Percentiles rank a stretch among this genome's conserved stretches.
Evolutionary conservation across 2,888 invertebrate species (phyloP).

Genomic region (Coecobrya sp.): DNA sequence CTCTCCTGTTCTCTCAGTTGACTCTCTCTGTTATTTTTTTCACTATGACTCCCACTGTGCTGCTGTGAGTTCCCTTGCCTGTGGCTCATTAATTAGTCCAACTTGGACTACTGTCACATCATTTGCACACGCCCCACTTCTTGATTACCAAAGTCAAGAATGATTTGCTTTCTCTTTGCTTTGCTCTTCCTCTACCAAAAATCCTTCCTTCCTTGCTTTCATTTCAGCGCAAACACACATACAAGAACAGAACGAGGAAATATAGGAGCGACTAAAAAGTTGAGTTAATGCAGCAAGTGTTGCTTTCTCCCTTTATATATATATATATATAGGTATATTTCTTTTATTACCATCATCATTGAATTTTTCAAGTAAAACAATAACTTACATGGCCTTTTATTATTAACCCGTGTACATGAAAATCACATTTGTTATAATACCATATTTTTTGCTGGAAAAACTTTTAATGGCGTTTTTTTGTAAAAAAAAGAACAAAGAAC

Average conservation of each 20-base stretch:
- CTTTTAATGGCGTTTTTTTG: no score
- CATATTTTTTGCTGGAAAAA: no score
- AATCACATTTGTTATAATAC: background rate
- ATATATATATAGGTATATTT: background rate
- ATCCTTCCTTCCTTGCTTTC: slow-evolving; percentile 25
- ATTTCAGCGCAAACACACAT: background rate
- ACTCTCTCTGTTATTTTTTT: slow-evolving; percentile 22
- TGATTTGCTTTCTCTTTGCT: slow-evolving; percentile 69
- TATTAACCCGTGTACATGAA: background rate
- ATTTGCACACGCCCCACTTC: slow-evolving; percentile 80
- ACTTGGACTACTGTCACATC: slow-evolving; percentile 80
- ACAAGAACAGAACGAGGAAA: background rate
- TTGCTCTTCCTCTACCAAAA: slow-evolving; percentile 45
- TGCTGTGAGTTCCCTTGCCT: slow-evolving; percentile 63
- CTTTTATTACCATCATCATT: slow-evolving; percentile 1
- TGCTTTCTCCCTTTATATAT: slow-evolving; percentile 5
- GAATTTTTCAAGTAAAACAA: background rate
- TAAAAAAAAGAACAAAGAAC: no score
- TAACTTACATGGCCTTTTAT: background rate
- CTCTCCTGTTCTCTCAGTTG: background rate
- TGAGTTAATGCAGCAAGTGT: background rate
- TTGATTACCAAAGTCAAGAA: slow-evolving; percentile 80
- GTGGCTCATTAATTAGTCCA: slow-evolving; percentile 81
- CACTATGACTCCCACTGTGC: slow-evolving; percentile 64
- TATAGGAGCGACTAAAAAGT: slow-evolving; percentile 23